phyloP scores from a whole-genome alignment of 1,140 invertebrate species.

The Ericerus pela region DNA sequence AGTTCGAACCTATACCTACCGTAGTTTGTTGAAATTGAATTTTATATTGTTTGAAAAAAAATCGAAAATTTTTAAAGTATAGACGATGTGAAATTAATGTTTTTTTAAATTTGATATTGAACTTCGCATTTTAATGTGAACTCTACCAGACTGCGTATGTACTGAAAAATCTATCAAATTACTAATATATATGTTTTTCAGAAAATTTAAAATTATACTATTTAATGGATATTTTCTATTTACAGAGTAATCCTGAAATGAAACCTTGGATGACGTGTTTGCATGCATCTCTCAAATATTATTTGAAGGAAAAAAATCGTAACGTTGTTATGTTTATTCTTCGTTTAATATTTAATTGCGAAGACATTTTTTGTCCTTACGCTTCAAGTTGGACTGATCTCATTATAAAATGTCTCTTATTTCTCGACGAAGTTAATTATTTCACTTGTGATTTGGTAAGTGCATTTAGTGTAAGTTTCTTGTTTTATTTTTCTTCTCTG shows the following conservation, averaged over 20 bases:
- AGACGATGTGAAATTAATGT: no score
- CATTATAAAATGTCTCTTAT: neutral
- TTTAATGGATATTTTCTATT: neutral
- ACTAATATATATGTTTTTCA: neutral
- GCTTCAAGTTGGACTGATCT: neutral
- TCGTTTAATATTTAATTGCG: neutral
- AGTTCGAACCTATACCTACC: no score
- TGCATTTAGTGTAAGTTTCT: neutral
- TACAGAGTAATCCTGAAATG: neutral
- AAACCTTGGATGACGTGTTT: neutral
- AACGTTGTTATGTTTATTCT: neutral
- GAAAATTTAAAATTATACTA: neutral
- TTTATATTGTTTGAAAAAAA: no score
- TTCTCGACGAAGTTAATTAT: neutral
- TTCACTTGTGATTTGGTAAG: neutral
- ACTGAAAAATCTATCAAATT: no score
- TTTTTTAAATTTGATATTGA: no score
- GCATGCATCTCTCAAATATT: neutral
- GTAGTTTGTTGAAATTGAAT: no score
- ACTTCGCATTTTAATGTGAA: no score
- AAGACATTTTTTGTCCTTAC: neutral
- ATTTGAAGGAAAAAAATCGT: neutral
- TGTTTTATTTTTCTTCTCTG: neutral
- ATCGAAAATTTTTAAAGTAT: no score
- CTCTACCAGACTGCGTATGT: no score